Base-by-base conservation (phyloP, 2,888 invertebrate species). In the Drosophila engyochracea region DNA sequence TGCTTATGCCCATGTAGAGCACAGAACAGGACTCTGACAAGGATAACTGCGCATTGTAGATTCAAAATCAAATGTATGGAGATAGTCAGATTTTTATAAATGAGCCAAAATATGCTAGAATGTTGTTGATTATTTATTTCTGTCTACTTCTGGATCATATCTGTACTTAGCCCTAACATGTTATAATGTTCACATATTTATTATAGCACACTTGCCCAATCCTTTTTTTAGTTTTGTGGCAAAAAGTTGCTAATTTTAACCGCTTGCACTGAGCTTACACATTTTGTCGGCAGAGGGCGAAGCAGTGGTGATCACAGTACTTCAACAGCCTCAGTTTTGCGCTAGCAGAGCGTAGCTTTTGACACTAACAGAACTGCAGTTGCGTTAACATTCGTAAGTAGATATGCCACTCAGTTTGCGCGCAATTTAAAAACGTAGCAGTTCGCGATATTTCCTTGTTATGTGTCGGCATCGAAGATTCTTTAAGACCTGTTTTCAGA, bases 1-100 rank as follows among this genome's bases (percentile, higher is more conserved):
- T 60, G 65, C 57, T 65, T 54, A 68, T 68, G 74, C 54, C 16
- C 47, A 47, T 47, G 47, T 62, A 37, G 44, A 47, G 52, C 51
- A 63, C 39, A 61, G 60, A 39, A 63, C 49, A 68, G 64, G 47
- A 65, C 53, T 30, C 22, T 19, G 49, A 35, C 47, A 61, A 53
- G 31, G 58, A 62, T 31, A 54, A 62, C 55, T 37, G 16, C 12
- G 49, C 31, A 31, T 58, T 31, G 35, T 33, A 12, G 35, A 35
- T 35, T 35, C 35, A 25, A 25, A 31, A 49, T 60, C 31, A 57
- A 41, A 57, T 44, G 19, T 61, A 35, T 41, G 37, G 16, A 51
- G 10, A 25, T 28, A 35, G 4, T 2, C 16, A 39, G 19, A n/a
- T 28, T 28, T 12, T 44, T 5, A 52, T 33, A 19, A n/a, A 35